Evolutionary conservation across 2,888 invertebrate genomes (phyloP), one percentile per base, ranked within the genome.

Genomic region (Drosophila acutilabella): DNA sequence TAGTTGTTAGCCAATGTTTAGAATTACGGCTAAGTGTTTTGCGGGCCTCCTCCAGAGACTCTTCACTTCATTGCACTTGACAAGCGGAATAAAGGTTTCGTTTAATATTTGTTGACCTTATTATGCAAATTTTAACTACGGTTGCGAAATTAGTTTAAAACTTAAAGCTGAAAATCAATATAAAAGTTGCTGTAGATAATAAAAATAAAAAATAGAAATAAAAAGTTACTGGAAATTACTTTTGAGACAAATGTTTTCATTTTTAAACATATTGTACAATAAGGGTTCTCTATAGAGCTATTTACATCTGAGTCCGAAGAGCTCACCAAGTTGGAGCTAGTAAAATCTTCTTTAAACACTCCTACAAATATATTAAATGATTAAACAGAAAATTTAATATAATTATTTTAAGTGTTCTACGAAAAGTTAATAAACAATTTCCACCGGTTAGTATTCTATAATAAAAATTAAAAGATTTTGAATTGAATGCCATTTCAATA

Each of bases 401-500:
- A 13, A 42, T 4, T 18, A 18, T 33, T 18, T 3, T 3, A n/a
- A 18, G 8, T 33, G 2, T 4, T 20, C 33, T 47, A 14, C 14
- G 3, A 7, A 30, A 16, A 48, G 14, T 4, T 23, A 7, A 47
- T 0, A 13, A 40, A 40, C 4, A 14, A 8, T 14, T 30, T 10
- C 36, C 48, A 38, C 16, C 10, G 14, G 6, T 30, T 14, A 26
- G 10, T 18, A 38, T 47, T 30, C 2, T 30, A 2, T 30, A 66
- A 41, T 47, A 47, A 67, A 81, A 57, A 64, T 45, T 36, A 53
- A 66, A 30, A 44, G 30, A 26, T 53, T 62, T 23, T 26, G 23
- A 70, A 74, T 80, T 76, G 78, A 80, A 78, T 80, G 86, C 83
- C 73, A 64, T 81, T 80, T 78, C 69, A 78, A 76, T 83, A 80